Base-by-base conservation (phyloP, 2,888 invertebrate species). In the Calephelis perditalis region DNA sequence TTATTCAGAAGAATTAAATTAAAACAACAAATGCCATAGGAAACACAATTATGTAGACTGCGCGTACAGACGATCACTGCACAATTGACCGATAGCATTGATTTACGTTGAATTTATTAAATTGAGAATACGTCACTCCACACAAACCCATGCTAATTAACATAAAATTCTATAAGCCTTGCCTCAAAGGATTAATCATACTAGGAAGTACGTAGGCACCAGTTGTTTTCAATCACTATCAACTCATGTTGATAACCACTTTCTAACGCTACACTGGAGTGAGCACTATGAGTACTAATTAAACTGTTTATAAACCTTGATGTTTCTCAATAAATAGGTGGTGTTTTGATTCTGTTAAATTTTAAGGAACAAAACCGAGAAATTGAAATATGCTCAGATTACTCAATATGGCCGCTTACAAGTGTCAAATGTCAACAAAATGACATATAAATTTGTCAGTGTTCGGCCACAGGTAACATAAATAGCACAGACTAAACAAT, bases 151-250 rank as follows among this genome's bases (percentile, higher is more conserved):
- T 84, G 70, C 74, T 82, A 81, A 84, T 86, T 87, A 81, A 79
- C 81, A 84, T 83, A 82, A 79, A 86, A 82, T 76, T 82, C 72
- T 73, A 76, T 80, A 81, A 84, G 81, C 86, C 85, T 88, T 87
- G 85, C 79, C 78, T 78, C 76, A 82, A 81, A 82, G 84, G 75
- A 84, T 83, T 82, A 80, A 84, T 85, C 81, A 84, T 79, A 77
- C 71, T 78, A 83, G 77, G 83, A 85, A 82, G 81, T 83, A 89
- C 86, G 84, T 84, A 85, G 78, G 79, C 84, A 85, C 77, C 74
- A 77, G 74, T 76, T 79, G 78, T 83, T 83, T 81, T 82, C 74
- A 69, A 79, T 72, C 73, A 66, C 66, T 73, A 78, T 80, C 80
- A 80, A 76, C 73, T 80, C 72, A 76, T 74, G 59, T 65, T 67